A percentile compares a stretch with the other conserved stretches of the same genome.
These are phyloP conservation scores for Drosophila parvula DNA, from an alignment of 1,140 invertebrate genomes.

Conservation along the genomic window DNA sequence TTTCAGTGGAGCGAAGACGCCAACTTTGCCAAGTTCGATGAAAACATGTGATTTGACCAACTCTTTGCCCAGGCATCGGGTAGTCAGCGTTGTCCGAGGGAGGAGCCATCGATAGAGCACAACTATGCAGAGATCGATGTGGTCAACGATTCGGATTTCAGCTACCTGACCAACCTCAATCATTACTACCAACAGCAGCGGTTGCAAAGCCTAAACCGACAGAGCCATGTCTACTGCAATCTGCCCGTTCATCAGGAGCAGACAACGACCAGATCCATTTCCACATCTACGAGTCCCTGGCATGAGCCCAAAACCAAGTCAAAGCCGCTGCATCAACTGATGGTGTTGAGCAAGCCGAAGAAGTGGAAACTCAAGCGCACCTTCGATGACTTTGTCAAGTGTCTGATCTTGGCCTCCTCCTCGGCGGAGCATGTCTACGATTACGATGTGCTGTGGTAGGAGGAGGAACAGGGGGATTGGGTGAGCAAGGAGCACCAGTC, in stretches of 20 bases:
- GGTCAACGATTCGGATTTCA: constrained; percentile 72
- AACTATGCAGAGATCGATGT: constrained; percentile 83
- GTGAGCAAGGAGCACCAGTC: constrained; percentile 5
- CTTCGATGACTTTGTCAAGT: constrained; percentile 69
- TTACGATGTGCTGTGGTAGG: constrained; percentile 72
- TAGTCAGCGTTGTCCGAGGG: constrained; percentile 8
- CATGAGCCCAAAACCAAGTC: constrained; percentile 48
- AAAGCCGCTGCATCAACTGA: constrained; percentile 37
- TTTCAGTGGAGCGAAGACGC: constrained; percentile 80
- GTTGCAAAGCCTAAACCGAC: constrained; percentile 38
- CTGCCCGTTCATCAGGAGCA: constrained; percentile 23
- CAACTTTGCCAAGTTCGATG: constrained; percentile 84
- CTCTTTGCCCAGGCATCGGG: constrained; percentile 69
- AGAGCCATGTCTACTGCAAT: constrained; percentile 54
- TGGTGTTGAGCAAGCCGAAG: constrained; percentile 55
- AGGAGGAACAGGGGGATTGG: constrained; percentile 18
- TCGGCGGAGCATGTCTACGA: constrained; percentile 74
- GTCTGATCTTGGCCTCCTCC: constrained; percentile 70
- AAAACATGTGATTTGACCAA: constrained; percentile 84
- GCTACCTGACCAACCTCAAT: constrained; percentile 76
- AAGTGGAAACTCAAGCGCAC: constrained; percentile 67
- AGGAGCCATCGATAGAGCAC: constrained; percentile 37
- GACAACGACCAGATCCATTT: constrained; percentile 45
- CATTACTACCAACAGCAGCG: constrained; percentile 77
- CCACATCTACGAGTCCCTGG: constrained; percentile 68